Conservation (phyloP, 2,113 vertebrate species). For the Halichoeres trimaculatus region DNA sequence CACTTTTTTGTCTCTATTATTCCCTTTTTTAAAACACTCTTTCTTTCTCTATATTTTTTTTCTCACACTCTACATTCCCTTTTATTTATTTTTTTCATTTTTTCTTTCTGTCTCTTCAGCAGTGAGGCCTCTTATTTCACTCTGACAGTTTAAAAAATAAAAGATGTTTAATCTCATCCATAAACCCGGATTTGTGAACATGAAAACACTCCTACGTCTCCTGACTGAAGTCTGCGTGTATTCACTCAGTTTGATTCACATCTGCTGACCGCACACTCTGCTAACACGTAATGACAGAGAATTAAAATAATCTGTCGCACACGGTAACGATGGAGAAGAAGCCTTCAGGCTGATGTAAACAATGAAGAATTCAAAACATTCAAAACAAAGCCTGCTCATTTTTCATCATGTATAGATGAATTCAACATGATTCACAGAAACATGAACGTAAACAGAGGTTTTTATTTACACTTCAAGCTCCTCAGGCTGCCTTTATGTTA, state of each 20-base stretch:
- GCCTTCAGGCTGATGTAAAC: background rate
- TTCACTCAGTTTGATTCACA: background rate
- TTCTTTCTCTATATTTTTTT: no score
- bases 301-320: background rate
- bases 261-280: background rate
- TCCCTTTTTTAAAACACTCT: no score
- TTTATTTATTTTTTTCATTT: no score
- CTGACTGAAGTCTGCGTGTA: background rate
- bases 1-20: no score
- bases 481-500: background rate
- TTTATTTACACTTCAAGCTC: background rate
- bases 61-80: no score
- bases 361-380: background rate
- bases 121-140: no score
- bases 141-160: background rate
- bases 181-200: background rate
- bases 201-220: background rate
- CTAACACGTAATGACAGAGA: background rate
- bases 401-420: background rate
- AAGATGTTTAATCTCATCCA: background rate
- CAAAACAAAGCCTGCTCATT: background rate
- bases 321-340: background rate
- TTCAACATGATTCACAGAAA: slow-evolving; percentile 5
- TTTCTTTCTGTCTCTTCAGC: no score
- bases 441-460: slow-evolving; percentile 18